These are phyloP conservation scores for Archips xylosteana DNA, from an alignment of 2,888 invertebrate species.

Conservation along the genomic window DNA sequence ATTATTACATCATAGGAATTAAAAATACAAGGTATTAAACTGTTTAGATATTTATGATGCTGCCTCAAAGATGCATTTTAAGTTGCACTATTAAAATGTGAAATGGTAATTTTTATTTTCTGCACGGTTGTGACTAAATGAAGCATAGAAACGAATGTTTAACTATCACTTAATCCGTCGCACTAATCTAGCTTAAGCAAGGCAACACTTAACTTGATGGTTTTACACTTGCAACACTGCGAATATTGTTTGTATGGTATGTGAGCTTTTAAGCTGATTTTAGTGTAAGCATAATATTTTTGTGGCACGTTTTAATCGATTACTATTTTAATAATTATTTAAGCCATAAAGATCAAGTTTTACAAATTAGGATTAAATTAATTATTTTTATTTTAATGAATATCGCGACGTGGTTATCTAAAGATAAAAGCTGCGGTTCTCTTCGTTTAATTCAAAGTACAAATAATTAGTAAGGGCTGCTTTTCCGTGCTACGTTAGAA, in stretches of 20 bases:
- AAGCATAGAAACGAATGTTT: constrained; percentile 26
- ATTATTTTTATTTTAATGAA: constrained; percentile 47
- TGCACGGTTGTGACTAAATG: constrained; percentile 41
- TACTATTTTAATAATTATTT: constrained; percentile 53
- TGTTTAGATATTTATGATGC: too few relatives aligned
- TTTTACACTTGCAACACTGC: constrained; percentile 61
- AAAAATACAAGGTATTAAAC: too few relatives aligned
- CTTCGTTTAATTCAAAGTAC: constrained; percentile 30
- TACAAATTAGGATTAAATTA: constrained; percentile 67
- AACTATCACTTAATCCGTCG: constrained; percentile 54
- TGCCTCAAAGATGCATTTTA: too few relatives aligned
- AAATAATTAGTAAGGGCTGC: constrained; percentile 44
- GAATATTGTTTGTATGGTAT: constrained; percentile 52
- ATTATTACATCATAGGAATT: too few relatives aligned
- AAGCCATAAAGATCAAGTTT: constrained; percentile 51
- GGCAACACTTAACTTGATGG: constrained; percentile 57
- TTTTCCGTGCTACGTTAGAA: background rate
- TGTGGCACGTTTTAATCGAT: constrained; percentile 57
- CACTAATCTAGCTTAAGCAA: constrained; percentile 46
- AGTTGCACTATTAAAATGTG: background rate
- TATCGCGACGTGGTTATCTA: constrained; percentile 51
- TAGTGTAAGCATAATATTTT: constrained; percentile 51
- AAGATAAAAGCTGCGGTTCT: constrained; percentile 38
- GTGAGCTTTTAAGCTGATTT: constrained; percentile 62
- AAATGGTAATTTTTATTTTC: constrained; percentile 11